Evolutionary conservation across 2,113 vertebrate species (phyloP).

Genomic region (Neodon shergylaensis): DNA sequence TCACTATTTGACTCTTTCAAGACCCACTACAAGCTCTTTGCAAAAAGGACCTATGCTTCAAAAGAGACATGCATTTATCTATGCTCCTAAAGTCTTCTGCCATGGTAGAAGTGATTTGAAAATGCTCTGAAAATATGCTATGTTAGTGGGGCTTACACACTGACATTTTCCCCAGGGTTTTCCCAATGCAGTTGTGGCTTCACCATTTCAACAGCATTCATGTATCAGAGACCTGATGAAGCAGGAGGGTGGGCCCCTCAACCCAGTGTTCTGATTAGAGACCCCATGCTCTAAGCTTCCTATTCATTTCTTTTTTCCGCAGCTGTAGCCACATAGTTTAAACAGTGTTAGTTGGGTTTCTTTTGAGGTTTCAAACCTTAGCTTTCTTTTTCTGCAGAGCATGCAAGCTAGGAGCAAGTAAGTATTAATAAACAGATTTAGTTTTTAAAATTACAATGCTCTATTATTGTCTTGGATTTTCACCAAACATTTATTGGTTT

Average conservation of each 20-base stretch:
- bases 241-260: background rate
- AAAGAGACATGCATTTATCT: background rate
- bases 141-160: background rate
- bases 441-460: background rate
- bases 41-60: background rate
- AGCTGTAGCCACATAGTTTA: background rate
- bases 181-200: background rate
- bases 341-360: background rate
- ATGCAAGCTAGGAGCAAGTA: background rate
- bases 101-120: background rate
- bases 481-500: background rate
- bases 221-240: background rate
- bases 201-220: background rate
- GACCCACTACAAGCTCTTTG: background rate
- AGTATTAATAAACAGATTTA: background rate
- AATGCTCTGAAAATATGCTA: background rate
- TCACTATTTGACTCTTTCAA: background rate
- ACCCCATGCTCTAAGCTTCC: conserved; percentile 10
- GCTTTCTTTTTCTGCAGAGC: conserved; percentile 18
- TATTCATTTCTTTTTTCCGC: conserved; percentile 9
- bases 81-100: background rate
- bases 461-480: background rate
- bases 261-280: background rate
- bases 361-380: background rate
- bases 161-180: background rate